phyloP scores from a whole-genome alignment of 2,113 vertebrate genomes.

The Apistogramma diplotaenia region DNA sequence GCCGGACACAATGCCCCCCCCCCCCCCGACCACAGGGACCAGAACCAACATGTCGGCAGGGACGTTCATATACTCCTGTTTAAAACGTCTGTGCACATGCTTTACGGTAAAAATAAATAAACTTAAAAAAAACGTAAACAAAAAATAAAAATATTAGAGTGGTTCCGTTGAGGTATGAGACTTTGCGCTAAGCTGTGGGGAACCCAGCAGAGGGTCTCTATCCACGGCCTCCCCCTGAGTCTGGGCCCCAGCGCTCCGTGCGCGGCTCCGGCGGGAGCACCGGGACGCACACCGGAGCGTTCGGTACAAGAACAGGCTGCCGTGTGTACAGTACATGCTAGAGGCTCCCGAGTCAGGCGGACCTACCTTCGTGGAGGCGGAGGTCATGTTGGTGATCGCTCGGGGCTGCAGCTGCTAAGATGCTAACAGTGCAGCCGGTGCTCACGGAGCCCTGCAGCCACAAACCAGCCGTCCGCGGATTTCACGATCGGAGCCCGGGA shows the following conservation, averaged over 20 bases:
- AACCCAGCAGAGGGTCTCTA: accelerated
- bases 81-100: no score
- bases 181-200: not conserved
- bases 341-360: not conserved
- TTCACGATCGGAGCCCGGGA: not conserved
- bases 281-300: not conserved
- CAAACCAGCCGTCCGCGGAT: no score
- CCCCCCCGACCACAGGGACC: not conserved
- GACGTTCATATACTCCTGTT: no score
- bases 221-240: not conserved
- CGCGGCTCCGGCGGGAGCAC: not conserved
- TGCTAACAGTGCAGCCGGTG: conserved; percentile 34
- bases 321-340: not conserved
- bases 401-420: not conserved
- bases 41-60: not conserved
- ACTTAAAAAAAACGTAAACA: not conserved
- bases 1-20: no score
- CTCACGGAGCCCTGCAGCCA: not conserved
- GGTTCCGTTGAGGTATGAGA: not conserved
- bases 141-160: no score
- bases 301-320: not conserved
- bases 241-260: not conserved
- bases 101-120: not conserved
- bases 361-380: conserved; percentile 78
- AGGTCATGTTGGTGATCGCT: conserved; percentile 64